phyloP scores from a whole-genome alignment of 2,888 invertebrate genomes.

The Agrilus biguttatus region DNA sequence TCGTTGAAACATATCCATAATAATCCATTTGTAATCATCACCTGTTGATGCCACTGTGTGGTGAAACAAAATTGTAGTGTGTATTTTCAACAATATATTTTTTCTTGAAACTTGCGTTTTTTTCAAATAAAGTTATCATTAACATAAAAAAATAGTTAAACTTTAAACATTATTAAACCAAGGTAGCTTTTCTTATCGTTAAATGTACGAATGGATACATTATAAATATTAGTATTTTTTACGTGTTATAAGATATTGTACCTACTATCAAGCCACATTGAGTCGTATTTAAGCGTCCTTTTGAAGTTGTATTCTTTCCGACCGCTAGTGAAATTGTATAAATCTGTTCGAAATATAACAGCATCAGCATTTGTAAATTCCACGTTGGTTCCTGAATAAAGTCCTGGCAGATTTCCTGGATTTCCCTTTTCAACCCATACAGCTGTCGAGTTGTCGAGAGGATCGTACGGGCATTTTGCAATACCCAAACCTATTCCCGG shows the following conservation, averaged over 20 bases:
- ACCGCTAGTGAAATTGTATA: constrained; percentile 78
- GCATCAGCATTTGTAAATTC: constrained; percentile 96
- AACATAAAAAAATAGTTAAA: no score
- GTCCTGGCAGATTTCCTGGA: constrained; percentile 79
- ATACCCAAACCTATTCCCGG: constrained; percentile 87
- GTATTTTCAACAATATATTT: no score
- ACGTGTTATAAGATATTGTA: constrained; percentile 19
- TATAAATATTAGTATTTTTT: no score
- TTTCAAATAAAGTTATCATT: no score
- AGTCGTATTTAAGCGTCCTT: constrained; percentile 91
- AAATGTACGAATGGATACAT: no score
- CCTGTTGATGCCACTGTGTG: no score
- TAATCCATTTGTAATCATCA: no score
- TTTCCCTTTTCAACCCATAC: constrained; percentile 93
- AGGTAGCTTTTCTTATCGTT: no score
- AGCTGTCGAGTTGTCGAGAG: constrained; percentile 93
- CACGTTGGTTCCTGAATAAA: constrained; percentile 95
- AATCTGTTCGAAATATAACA: constrained; percentile 91
- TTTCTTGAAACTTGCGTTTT: no score
- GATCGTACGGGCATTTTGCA: constrained; percentile 95
- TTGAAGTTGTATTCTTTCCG: constrained; percentile 79
- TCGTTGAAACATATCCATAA: no score
- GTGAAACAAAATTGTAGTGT: no score
- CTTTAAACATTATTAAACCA: no score
- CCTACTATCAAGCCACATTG: constrained; percentile 98